Conservation (phyloP, 1,140 invertebrate species). For the Ceratina japonica region DNA sequence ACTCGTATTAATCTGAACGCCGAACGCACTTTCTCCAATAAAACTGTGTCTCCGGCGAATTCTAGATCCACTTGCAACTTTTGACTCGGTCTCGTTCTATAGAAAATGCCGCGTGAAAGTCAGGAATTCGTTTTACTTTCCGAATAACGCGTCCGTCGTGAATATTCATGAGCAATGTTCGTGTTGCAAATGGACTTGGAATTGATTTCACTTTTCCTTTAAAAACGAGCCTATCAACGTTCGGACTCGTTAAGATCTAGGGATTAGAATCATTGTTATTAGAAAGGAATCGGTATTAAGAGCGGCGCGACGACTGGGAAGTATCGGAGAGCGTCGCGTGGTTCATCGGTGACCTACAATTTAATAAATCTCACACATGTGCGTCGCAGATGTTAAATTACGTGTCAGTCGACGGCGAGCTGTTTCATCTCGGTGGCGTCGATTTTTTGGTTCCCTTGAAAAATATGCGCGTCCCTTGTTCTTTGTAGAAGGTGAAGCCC, state of each 20-base stretch:
- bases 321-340: background rate
- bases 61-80: background rate
- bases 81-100: background rate
- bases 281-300: too few species aligned
- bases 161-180: background rate
- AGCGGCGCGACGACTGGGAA: too few species aligned
- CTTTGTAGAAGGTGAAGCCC: too few species aligned
- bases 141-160: background rate
- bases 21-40: too few species aligned
- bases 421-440: background rate
- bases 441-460: background rate
- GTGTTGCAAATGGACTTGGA: too few species aligned
- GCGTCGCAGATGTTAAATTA: conserved; percentile 9
- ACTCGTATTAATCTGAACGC: too few species aligned
- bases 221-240: too few species aligned
- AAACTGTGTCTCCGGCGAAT: background rate
- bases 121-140: too few species aligned
- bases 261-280: too few species aligned
- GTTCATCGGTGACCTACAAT: conserved; percentile 9
- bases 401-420: background rate
- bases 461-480: background rate
- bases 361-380: conserved; percentile 1
- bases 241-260: too few species aligned
- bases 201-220: too few species aligned
- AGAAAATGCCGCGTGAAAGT: background rate